A percentile compares a stretch with the other conserved stretches of the same genome.
These are phyloP conservation scores for Eupithecia exiguata DNA, from an alignment of 2,888 invertebrate genomes.

Conservation along the genomic window DNA sequence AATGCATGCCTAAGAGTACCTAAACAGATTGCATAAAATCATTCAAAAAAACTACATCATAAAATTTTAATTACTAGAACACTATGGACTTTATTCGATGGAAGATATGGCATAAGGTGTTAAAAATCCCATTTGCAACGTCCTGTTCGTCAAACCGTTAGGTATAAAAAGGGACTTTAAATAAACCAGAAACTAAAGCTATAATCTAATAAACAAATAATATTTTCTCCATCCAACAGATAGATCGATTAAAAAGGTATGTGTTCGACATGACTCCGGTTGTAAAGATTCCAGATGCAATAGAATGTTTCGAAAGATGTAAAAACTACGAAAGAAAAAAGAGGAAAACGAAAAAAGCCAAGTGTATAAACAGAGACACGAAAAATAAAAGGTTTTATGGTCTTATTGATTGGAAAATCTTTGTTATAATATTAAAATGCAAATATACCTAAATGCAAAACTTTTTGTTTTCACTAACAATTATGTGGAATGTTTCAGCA, in stretches of 20 bases:
- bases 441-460: neutral
- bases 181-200: neutral
- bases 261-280: slow-evolving; percentile 66
- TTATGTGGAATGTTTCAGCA: slow-evolving; percentile 4
- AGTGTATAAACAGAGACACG: slow-evolving; percentile 26
- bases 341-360: slow-evolving; percentile 25
- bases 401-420: neutral
- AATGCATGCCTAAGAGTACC: neutral
- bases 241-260: slow-evolving; percentile 65
- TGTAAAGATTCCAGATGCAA: slow-evolving; percentile 66
- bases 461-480: slow-evolving; percentile 5
- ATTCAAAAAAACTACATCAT: neutral
- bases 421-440: neutral
- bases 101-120: neutral
- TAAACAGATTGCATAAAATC: neutral
- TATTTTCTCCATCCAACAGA: slow-evolving; percentile 47
- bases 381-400: slow-evolving; percentile 22
- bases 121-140: neutral
- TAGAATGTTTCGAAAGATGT: slow-evolving; percentile 61
- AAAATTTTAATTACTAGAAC: neutral
- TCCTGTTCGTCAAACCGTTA: neutral
- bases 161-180: neutral
- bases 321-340: slow-evolving; percentile 43
- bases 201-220: neutral
- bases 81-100: neutral